These are phyloP conservation scores for Caenorhabditis macrosperma DNA, from an alignment of 2,888 invertebrate species.

Conservation along the genomic window DNA sequence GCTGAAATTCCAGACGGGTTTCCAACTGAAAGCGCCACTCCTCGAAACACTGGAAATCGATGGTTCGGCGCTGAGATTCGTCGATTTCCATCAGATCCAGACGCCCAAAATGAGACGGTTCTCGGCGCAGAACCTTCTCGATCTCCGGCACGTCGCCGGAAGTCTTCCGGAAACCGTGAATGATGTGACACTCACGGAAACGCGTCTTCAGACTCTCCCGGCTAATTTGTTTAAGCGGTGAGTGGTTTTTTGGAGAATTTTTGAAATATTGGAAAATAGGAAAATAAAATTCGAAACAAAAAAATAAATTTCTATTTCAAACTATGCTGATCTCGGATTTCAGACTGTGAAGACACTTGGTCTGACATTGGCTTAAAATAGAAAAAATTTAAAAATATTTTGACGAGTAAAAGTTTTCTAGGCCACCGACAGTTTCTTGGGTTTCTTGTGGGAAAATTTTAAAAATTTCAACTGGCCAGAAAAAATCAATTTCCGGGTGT, in stretches of 20 bases:
- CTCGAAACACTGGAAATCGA: conserved; percentile 49
- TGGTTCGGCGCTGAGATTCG: conserved; percentile 16
- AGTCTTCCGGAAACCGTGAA: conserved; percentile 15
- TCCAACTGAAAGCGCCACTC: conserved; percentile 41
- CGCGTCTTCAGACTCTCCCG: conserved; percentile 27
- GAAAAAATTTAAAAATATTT: no score
- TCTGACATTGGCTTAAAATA: no score
- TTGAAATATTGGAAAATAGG: neutral
- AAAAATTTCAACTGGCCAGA: no score
- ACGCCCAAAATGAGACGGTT: no score
- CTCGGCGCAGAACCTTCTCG: conserved; percentile 19
- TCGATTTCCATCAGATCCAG: conserved; percentile 25
- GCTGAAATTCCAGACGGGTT: conserved; percentile 27
- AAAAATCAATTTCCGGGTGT: no score
- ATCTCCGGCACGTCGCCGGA: conserved; percentile 37
- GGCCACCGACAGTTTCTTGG: no score
- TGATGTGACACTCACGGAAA: conserved; percentile 31
- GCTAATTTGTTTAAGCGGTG: conserved; percentile 31
- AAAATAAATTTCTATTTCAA: no score
- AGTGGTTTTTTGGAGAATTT: neutral
- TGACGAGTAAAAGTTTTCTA: no score
- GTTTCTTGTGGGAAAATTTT: no score
- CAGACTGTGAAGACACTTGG: no score
- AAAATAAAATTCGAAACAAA: no score
- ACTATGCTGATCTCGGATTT: no score